Evolutionary conservation across 2,888 invertebrate genomes (phyloP).

Genomic region (Andrena camellia): DNA sequence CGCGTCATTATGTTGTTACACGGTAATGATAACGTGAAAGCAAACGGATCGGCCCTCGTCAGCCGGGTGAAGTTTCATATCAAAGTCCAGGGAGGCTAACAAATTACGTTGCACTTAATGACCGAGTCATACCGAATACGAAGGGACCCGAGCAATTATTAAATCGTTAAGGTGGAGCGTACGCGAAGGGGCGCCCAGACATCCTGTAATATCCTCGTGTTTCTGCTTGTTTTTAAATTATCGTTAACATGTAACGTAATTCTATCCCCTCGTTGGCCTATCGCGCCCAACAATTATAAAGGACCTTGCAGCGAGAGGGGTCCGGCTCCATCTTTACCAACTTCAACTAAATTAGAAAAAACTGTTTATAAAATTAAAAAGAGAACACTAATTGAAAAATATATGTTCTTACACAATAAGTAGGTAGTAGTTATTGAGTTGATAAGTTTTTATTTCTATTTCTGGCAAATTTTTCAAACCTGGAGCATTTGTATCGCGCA

Average conservation of each 20-base stretch:
- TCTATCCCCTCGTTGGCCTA: neutral
- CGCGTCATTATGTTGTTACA: slow-evolving; percentile 55
- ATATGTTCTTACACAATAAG: no score
- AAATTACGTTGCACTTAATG: slow-evolving; percentile 54
- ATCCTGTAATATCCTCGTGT: slow-evolving; percentile 43
- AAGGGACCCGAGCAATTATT: slow-evolving; percentile 60
- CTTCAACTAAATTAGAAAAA: no score
- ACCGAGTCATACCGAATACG: slow-evolving; percentile 39
- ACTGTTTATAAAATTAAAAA: no score
- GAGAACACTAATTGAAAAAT: no score
- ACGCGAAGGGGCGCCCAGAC: slow-evolving; percentile 24
- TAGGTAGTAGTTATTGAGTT: no score
- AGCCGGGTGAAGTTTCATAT: slow-evolving; percentile 39
- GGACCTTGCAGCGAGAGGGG: no score
- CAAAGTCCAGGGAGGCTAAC: slow-evolving; percentile 51
- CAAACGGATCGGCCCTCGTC: slow-evolving; percentile 26
- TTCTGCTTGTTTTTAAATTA: slow-evolving; percentile 50
- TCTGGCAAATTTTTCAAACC: no score
- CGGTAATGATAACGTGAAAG: slow-evolving; percentile 48
- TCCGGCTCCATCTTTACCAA: no score
- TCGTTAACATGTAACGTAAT: slow-evolving; percentile 49
- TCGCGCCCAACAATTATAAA: slow-evolving; percentile 8
- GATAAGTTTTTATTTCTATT: no score
- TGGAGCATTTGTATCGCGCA: no score
- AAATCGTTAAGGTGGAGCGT: slow-evolving; percentile 60